A percentile compares a stretch with the other conserved stretches of the same genome.
Conservation (phyloP, 1,140 invertebrate species). For the Orussus abietinus region DNA sequence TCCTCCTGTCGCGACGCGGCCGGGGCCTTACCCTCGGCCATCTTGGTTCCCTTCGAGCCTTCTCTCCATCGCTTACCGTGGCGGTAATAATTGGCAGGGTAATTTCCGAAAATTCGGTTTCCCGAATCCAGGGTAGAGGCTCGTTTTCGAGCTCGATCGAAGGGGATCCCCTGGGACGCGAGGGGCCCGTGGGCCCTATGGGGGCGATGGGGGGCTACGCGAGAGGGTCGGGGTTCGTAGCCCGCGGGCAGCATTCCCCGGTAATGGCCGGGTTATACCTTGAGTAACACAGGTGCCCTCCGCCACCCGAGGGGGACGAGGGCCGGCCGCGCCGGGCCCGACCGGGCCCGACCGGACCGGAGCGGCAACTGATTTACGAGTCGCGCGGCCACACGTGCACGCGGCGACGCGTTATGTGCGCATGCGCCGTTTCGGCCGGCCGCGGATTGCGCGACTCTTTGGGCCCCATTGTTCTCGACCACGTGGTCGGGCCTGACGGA, state of each 20-base stretch:
- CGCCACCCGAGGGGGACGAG: slow-evolving; percentile 6
- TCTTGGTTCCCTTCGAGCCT: no score
- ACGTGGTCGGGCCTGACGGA: no score
- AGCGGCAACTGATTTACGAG: slow-evolving; percentile 11
- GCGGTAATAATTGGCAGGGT: no score
- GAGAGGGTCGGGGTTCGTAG: slow-evolving; percentile 34
- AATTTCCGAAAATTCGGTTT: no score
- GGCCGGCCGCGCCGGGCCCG: no score
- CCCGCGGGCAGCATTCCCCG: slow-evolving; percentile 48
- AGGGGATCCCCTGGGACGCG: slow-evolving; percentile 22
- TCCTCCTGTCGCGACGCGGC: slow-evolving; percentile 16
- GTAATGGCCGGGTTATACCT: slow-evolving; percentile 49
- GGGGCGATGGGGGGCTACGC: neutral
- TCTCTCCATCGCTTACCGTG: neutral
- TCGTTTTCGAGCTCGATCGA: no score
- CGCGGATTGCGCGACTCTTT: no score
- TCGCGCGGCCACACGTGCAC: slow-evolving; percentile 6
- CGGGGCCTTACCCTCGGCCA: no score
- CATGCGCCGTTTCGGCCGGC: no score
- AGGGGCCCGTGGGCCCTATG: slow-evolving; percentile 29
- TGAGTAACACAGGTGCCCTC: slow-evolving; percentile 49
- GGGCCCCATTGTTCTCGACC: no score
- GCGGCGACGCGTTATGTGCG: no score
- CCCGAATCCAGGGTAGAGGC: no score
- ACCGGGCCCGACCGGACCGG: slow-evolving; percentile 11